Percentiles rank a stretch among this genome's conserved stretches.
These are phyloP conservation scores for Anarhynchus alexandrinus DNA, from an alignment of 2,113 vertebrate genomes.

Conservation along the genomic window DNA sequence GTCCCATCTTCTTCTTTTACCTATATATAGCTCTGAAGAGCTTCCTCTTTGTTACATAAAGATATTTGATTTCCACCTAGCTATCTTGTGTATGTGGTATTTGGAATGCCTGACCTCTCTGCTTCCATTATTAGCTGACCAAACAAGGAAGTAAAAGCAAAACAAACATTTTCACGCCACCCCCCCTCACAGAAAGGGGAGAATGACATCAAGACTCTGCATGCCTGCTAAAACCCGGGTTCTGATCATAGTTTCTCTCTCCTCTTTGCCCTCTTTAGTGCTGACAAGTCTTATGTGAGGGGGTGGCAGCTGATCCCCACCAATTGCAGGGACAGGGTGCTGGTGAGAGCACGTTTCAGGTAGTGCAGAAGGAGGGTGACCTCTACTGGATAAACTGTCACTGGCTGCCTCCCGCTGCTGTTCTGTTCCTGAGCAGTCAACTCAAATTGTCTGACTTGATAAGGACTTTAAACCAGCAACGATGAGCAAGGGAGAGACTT, in stretches of 20 bases:
- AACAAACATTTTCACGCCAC: fast-evolving
- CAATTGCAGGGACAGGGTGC: too few relatives aligned
- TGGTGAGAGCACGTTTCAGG: not conserved
- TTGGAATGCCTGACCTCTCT: not conserved
- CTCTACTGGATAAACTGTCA: not conserved
- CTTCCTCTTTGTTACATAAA: not conserved
- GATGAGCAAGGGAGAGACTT: not conserved
- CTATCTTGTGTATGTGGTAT: fast-evolving
- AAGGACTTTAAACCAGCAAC: not conserved
- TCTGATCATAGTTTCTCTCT: not conserved
- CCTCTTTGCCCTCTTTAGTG: not conserved
- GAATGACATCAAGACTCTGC: not conserved
- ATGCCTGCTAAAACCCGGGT: not conserved
- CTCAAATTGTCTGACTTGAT: not conserved
- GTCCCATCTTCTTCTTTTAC: not conserved
- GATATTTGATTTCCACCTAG: not conserved
- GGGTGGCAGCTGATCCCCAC: fast-evolving
- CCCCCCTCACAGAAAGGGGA: not conserved
- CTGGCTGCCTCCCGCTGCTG: not conserved
- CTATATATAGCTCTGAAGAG: not conserved
- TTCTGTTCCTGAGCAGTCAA: not conserved
- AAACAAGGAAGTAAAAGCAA: not conserved
- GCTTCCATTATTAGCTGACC: not conserved
- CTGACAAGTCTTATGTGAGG: fast-evolving
- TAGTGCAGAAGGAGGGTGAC: not conserved